Conservation (phyloP, 2,113 vertebrate genomes). For the Pimephales promelas region DNA sequence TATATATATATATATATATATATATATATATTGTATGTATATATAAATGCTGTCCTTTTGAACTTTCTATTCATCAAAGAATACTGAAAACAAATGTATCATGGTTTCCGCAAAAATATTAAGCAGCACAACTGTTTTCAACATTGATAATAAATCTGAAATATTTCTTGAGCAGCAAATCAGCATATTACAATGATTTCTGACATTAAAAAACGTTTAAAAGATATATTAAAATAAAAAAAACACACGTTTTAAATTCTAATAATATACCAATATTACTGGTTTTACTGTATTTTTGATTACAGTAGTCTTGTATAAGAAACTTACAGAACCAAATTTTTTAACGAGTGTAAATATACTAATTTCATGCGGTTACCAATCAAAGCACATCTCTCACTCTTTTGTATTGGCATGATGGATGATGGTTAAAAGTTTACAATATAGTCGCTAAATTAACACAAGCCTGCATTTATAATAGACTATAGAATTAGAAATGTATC, state of each 20-base stretch:
- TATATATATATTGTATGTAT: no score
- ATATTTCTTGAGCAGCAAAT: neutral
- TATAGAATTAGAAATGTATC: neutral
- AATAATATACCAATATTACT: neutral
- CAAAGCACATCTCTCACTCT: neutral
- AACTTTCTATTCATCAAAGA: neutral
- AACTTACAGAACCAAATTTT: neutral
- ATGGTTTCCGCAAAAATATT: neutral
- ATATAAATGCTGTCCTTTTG: neutral
- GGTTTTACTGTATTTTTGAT: neutral
- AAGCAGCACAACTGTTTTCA: neutral
- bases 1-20: no score
- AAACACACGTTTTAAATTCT: neutral
- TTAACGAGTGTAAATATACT: neutral
- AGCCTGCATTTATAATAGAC: neutral
- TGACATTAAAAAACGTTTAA: neutral
- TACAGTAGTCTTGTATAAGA: neutral
- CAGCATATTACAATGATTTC: neutral
- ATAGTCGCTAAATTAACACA: neutral
- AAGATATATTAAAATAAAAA: neutral
- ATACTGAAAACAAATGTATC: neutral
- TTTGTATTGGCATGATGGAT: neutral
- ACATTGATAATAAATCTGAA: neutral
- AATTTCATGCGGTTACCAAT: neutral
- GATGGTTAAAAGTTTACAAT: neutral